Percentiles rank a stretch among this genome's conserved stretches.
phyloP scores from a whole-genome alignment of 2,888 invertebrate genomes.

The Asteroscopus sphinx region DNA sequence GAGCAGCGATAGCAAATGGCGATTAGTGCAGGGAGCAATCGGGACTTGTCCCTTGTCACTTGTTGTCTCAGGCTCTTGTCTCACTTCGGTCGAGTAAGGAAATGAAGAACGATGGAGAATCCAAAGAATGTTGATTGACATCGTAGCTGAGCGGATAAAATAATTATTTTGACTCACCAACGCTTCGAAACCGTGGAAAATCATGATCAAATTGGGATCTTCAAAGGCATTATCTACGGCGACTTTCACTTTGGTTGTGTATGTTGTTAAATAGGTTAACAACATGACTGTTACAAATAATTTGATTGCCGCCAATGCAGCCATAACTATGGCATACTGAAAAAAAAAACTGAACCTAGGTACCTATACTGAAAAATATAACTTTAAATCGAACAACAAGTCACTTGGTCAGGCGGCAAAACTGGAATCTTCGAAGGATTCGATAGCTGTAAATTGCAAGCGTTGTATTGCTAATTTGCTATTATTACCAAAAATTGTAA shows the following conservation, averaged over 20 bases:
- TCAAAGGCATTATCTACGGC: slow-evolving; percentile 9
- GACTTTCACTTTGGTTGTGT: slow-evolving; percentile 11
- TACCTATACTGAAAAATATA: too few relatives aligned
- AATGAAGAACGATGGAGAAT: not conserved
- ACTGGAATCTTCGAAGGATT: too few relatives aligned
- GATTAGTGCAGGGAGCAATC: too few relatives aligned
- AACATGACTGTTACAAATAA: slow-evolving; percentile 30
- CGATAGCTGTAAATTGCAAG: too few relatives aligned
- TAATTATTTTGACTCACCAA: slow-evolving; percentile 28
- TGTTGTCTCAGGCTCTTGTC: too few relatives aligned
- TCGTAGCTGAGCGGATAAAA: not conserved
- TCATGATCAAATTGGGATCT: slow-evolving; percentile 12
- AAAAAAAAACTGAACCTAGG: slow-evolving; percentile 31
- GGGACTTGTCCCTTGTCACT: too few relatives aligned
- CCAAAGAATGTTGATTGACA: not conserved
- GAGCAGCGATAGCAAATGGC: too few relatives aligned
- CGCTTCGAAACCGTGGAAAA: slow-evolving; percentile 38
- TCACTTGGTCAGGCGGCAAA: too few relatives aligned
- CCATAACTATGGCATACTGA: slow-evolving; percentile 44
- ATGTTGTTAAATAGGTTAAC: not conserved
- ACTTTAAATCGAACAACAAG: too few relatives aligned
- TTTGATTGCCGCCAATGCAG: slow-evolving; percentile 35
- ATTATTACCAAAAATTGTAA: too few relatives aligned
- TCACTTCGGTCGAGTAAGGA: too few relatives aligned
- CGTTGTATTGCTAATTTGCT: too few relatives aligned